These are phyloP conservation scores for Agapornis canus DNA, from an alignment of 2,797 vertebrate species.

Conservation along the genomic window DNA sequence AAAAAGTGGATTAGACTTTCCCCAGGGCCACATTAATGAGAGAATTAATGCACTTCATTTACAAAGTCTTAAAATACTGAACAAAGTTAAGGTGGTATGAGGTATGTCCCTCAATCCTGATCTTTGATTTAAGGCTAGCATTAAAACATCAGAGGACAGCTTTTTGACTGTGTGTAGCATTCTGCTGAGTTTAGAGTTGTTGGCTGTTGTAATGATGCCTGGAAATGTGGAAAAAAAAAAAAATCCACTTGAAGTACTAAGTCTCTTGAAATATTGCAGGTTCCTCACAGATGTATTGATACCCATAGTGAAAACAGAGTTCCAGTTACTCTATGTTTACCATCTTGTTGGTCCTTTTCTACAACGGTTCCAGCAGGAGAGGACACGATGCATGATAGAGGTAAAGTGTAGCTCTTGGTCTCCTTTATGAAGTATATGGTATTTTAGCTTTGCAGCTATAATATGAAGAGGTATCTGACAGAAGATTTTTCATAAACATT, in stretches of 20 bases:
- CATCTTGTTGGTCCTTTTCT: conserved; percentile 96
- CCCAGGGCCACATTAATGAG: neutral
- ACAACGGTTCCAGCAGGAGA: conserved; percentile 96
- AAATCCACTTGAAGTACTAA: neutral
- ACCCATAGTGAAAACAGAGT: conserved; percentile 95
- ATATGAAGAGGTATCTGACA: neutral
- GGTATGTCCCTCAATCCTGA: neutral
- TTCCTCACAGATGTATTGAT: conserved; percentile 94
- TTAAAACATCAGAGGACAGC: neutral
- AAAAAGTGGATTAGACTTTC: neutral
- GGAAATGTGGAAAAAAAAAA: neutral
- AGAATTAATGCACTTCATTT: neutral
- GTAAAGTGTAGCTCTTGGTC: conserved; percentile 66
- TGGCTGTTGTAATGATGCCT: neutral
- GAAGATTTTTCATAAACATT: neutral
- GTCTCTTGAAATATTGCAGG: conserved; percentile 62
- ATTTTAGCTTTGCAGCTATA: neutral
- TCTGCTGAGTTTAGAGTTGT: neutral
- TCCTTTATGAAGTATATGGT: neutral
- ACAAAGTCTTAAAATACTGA: neutral
- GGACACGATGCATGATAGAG: conserved; percentile 98
- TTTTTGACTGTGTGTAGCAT: neutral
- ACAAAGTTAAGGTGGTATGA: neutral
- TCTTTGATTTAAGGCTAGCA: neutral
- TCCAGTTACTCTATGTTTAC: conserved; percentile 96